These are phyloP conservation scores for Thalpophila matura DNA, from an alignment of 2,888 invertebrate species.

Conservation along the genomic window DNA sequence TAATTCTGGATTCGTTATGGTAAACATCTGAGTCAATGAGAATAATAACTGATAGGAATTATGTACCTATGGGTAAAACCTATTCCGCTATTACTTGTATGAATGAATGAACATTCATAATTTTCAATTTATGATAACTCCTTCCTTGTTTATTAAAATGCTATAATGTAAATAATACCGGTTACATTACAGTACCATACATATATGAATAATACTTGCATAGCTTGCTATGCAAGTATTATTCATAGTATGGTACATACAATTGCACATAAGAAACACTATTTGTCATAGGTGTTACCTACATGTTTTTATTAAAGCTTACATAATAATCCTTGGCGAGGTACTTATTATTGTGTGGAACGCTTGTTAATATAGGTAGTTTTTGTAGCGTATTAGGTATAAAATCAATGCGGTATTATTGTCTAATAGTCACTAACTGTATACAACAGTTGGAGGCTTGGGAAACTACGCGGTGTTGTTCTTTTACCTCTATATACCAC, in stretches of 20 bases:
- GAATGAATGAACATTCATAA: conserved; percentile 22
- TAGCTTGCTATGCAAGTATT: conserved; percentile 39
- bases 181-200: conserved; percentile 35
- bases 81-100: neutral
- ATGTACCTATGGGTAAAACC: no score
- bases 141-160: conserved; percentile 30
- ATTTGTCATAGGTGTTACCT: conserved; percentile 46
- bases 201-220: no score
- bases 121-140: conserved; percentile 20
- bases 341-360: conserved; percentile 11
- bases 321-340: conserved; percentile 32
- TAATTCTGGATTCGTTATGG: conserved; percentile 26
- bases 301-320: conserved; percentile 45
- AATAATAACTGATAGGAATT: conserved; percentile 1
- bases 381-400: conserved; percentile 19
- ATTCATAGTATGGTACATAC: conserved; percentile 39
- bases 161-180: conserved; percentile 30
- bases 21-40: conserved; percentile 14
- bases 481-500: conserved; percentile 15
- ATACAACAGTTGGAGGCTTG: conserved; percentile 30
- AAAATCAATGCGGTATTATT: conserved; percentile 34
- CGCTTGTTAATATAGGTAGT: conserved; percentile 17
- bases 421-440: conserved; percentile 26
- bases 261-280: conserved; percentile 31
- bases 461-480: conserved; percentile 37